A percentile compares a stretch with the other conserved stretches of the same genome.
These are phyloP conservation scores for Siphlonurus alternatus DNA, from an alignment of 2,888 invertebrate genomes.

Conservation along the genomic window DNA sequence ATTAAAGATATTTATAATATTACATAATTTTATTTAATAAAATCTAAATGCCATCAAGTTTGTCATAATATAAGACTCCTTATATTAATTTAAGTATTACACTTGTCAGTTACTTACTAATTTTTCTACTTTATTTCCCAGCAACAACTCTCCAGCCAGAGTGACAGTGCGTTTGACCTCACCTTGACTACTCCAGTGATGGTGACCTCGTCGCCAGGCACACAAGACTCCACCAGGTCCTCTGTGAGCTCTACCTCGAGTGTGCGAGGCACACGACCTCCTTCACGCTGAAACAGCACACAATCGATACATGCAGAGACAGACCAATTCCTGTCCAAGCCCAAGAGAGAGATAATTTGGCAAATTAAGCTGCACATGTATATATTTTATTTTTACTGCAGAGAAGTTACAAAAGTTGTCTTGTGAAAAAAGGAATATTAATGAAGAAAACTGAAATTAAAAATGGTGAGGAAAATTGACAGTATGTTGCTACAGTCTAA, in stretches of 20 bases:
- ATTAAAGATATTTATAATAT: too few species aligned
- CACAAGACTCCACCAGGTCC: conserved; percentile 66
- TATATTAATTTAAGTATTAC: too few species aligned
- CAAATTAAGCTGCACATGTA: neutral
- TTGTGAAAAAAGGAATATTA: neutral
- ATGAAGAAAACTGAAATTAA: too few species aligned
- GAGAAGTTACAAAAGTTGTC: neutral
- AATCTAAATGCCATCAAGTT: too few species aligned
- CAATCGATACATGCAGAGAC: neutral
- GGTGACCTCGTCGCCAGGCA: conserved; percentile 77
- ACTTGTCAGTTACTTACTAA: too few species aligned
- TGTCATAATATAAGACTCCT: too few species aligned
- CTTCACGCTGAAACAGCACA: conserved; percentile 35
- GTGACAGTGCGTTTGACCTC: too few species aligned
- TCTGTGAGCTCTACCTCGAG: conserved; percentile 73
- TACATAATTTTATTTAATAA: too few species aligned
- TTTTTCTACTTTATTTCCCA: too few species aligned
- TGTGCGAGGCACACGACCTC: conserved; percentile 55
- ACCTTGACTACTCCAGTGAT: conserved; percentile 76
- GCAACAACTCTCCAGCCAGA: too few species aligned
- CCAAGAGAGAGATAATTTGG: neutral
- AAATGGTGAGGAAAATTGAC: too few species aligned
- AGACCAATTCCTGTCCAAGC: neutral
- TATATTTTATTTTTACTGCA: neutral
- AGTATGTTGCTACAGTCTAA: too few species aligned